Conservation (phyloP, 2,888 invertebrate genomes). For the Caenorhabditis japonica region DNA sequence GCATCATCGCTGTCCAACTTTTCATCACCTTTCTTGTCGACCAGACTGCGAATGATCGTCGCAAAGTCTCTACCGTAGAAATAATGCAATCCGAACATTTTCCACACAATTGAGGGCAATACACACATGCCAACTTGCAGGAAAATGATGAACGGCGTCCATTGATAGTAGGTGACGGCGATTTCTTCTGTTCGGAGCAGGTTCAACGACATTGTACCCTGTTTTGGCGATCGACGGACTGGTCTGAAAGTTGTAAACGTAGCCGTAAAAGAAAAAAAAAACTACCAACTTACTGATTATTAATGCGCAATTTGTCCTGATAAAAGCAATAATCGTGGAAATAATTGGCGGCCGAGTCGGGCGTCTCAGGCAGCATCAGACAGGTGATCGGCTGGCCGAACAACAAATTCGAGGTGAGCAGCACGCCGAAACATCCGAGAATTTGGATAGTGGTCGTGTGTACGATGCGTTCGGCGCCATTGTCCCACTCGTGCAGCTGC, state of each 20-base stretch:
- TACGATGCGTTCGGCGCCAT: constrained; percentile 47
- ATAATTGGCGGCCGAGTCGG: constrained; percentile 45
- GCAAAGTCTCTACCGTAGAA: constrained; percentile 39
- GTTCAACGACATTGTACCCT: constrained; percentile 13
- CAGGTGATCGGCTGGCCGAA: constrained; percentile 50
- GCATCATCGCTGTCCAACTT: constrained; percentile 14
- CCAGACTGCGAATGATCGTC: constrained; percentile 13
- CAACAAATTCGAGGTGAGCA: constrained; percentile 38
- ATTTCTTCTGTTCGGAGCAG: neutral
- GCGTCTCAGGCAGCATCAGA: constrained; percentile 32
- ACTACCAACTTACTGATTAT: constrained; percentile 4
- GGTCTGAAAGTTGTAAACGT: no score
- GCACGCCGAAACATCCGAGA: constrained; percentile 24
- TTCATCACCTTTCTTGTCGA: constrained; percentile 24
- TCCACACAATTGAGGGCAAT: constrained; percentile 42
- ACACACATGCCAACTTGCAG: constrained; percentile 52
- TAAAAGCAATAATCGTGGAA: constrained; percentile 55
- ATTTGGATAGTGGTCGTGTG: constrained; percentile 45
- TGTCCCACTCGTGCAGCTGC: constrained; percentile 46
- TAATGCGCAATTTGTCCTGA: constrained; percentile 44
- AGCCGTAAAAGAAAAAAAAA: constrained; percentile 23
- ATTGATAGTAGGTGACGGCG: constrained; percentile 47
- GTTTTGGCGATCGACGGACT: neutral
- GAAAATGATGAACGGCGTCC: constrained; percentile 58
- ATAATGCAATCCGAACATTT: constrained; percentile 38